Evolutionary conservation across 2,888 invertebrate species (phyloP), one percentile per base, ranked within the genome.

Genomic region (Sarcophaga rosellei): DNA sequence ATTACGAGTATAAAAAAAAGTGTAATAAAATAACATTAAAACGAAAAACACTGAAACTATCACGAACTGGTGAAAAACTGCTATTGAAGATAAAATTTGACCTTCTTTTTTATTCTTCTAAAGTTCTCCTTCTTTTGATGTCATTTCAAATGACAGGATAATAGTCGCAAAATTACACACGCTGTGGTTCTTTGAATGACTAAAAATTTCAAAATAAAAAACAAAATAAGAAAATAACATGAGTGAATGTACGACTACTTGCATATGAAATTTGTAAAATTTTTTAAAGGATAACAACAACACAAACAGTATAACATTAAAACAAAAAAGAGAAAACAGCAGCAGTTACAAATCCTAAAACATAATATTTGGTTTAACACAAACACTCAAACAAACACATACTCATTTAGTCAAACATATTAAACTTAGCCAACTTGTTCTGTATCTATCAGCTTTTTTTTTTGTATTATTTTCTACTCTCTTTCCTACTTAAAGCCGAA

Each of bases 41-140:
- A 79, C 8, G 35, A 10, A 35, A 35, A 10, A 35, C 35, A 35
- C 35, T 35, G 35, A 35, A 35, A 25, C 69, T 15, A 77, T 23
- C 57, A 61, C 53, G 53, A 53, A 53, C 17, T 53, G 15, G 15
- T 53, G 17, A 4, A 53, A 53, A 53, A 53, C 53, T 53, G 68
- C 72, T 76, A 77, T 77, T 81, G 65, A 77, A 81, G 81, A 81
- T 81, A 76, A 62, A 76, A 73, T 81, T 81, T 84, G 66, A 80
- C 80, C 75, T 84, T 76, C 75, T 80, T 72, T 80, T 80, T 80
- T 61, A 35, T 53, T 53, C 17, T 53, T 53, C 53, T 53, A 53
- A 65, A 72, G 72, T 73, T 76, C 61, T 66, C 66, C 4, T 53
- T 53, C 65, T 63, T 84, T 84, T 84, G 80, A 80, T 84, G 80